Evolutionary conservation across 2,888 invertebrate genomes (phyloP).

Genomic region (Amphiduros pacificus): DNA sequence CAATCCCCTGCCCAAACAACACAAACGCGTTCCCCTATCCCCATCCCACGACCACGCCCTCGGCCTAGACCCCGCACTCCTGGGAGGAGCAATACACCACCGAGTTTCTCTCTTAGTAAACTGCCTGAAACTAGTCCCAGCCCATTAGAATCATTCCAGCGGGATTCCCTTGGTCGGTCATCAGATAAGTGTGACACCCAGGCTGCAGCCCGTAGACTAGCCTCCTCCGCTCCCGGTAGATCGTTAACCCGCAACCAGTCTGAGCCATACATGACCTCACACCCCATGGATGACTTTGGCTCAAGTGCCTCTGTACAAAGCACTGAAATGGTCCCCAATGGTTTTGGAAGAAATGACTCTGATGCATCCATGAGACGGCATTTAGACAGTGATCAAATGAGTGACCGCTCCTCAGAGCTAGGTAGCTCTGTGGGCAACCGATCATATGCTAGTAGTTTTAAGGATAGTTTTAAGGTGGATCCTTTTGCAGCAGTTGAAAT

Average conservation of each 20-base stretch:
- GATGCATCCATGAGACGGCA: no score
- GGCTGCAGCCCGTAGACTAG: background rate
- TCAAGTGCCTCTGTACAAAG: background rate
- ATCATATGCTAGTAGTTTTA: background rate
- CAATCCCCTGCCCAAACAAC: background rate
- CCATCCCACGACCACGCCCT: conserved; percentile 10
- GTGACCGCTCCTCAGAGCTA: background rate
- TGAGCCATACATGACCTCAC: background rate
- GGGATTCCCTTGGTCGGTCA: background rate
- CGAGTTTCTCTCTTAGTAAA: conserved; percentile 1
- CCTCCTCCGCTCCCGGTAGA: no score
- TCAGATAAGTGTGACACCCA: background rate
- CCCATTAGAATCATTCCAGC: no score
- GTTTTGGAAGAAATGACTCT: no score
- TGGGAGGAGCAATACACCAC: background rate
- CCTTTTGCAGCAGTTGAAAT: background rate
- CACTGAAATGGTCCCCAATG: no score
- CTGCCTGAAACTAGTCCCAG: background rate
- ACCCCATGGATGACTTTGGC: background rate
- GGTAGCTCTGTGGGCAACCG: no score
- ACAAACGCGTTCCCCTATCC: background rate
- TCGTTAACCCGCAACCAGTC: background rate
- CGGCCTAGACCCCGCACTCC: conserved; percentile 13
- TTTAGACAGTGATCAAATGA: background rate
- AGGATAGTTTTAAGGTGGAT: background rate